Evolutionary conservation across 2,888 invertebrate species (phyloP).

Genomic region (Parnassius smintheus): DNA sequence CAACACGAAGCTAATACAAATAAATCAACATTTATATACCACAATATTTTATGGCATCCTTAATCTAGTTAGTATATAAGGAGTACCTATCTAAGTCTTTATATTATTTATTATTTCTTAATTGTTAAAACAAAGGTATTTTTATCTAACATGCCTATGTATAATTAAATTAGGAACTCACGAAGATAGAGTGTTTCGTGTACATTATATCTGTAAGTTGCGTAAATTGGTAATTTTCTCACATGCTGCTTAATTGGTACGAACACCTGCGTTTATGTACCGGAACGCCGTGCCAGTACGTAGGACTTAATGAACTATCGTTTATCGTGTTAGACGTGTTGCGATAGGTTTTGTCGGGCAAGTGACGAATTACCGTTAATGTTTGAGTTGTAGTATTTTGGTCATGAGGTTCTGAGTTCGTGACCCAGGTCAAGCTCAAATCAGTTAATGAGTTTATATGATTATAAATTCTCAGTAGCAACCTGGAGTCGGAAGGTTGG

Average conservation of each 20-base stretch:
- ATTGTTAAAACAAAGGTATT: too few relatives aligned
- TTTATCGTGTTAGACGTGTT: constrained; percentile 6
- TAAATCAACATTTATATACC: too few relatives aligned
- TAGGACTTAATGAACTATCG: constrained; percentile 2
- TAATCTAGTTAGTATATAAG: too few relatives aligned
- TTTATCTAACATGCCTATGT: neutral
- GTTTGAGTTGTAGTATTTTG: neutral
- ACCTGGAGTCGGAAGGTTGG: too few relatives aligned
- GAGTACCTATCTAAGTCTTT: too few relatives aligned
- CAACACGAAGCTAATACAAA: too few relatives aligned
- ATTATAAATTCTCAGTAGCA: too few relatives aligned
- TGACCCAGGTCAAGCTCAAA: too few relatives aligned
- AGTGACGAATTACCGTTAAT: constrained; percentile 7
- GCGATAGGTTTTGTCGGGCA: constrained; percentile 3
- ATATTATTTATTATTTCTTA: too few relatives aligned
- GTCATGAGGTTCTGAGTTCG: too few relatives aligned
- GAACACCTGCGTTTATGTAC: constrained; percentile 40
- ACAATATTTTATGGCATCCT: too few relatives aligned
- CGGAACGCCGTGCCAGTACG: constrained; percentile 28
- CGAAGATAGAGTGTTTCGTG: constrained; percentile 7
- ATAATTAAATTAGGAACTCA: constrained; percentile 18
- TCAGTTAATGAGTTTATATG: too few relatives aligned
- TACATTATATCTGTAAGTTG: constrained; percentile 29
- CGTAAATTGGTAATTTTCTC: constrained; percentile 43
- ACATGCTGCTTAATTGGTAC: constrained; percentile 39